A percentile compares a stretch with the other conserved stretches of the same genome.
Conservation (phyloP, 2,113 vertebrate species). For the Myotis brandtii region DNA sequence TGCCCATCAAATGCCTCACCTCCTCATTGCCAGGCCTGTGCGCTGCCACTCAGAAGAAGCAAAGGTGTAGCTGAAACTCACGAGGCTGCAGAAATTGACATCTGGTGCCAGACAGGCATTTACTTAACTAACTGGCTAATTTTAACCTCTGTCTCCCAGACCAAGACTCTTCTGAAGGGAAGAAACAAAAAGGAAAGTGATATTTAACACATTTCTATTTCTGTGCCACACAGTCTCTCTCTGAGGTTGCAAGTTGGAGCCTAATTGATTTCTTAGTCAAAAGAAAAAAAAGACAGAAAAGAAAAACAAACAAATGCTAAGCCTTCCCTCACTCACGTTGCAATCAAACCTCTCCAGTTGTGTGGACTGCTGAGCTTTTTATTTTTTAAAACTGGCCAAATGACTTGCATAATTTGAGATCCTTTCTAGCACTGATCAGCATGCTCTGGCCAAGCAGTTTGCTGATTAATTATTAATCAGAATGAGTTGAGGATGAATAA, state of each 20-base stretch:
- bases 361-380: conserved; percentile 48
- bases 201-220: conserved; percentile 77
- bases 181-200: conserved; percentile 62
- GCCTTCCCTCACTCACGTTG: not conserved
- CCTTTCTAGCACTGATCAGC: conserved; percentile 70
- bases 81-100: not conserved
- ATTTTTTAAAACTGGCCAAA: conserved; percentile 60
- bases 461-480: conserved; percentile 84
- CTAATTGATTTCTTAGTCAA: conserved; percentile 79
- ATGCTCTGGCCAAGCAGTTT: conserved; percentile 73
- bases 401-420: conserved; percentile 77
- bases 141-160: conserved; percentile 77
- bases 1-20: not conserved
- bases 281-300: not conserved
- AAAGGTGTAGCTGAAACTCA: not conserved
- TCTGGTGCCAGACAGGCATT: conserved; percentile 65
- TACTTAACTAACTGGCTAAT: conserved; percentile 74
- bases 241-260: conserved; percentile 36
- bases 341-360: conserved; percentile 66
- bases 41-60: not conserved
- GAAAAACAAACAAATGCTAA: conserved; percentile 67
- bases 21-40: not conserved
- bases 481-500: conserved; percentile 80
- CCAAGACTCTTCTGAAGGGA: conserved; percentile 56
- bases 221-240: conserved; percentile 33